Conservation (phyloP, 2,113 vertebrate genomes). For the Daboia siamensis region DNA sequence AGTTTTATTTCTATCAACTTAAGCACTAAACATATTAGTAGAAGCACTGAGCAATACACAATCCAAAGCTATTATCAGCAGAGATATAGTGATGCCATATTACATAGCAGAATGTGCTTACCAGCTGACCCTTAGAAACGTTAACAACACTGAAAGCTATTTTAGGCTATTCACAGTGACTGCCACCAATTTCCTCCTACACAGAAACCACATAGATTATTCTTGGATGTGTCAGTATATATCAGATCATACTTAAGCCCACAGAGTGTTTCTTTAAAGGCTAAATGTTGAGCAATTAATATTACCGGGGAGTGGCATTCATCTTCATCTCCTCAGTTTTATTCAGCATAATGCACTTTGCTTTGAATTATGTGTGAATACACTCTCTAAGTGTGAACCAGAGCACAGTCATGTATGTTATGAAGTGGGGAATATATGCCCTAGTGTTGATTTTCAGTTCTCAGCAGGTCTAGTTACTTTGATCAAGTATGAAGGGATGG, state of each 20-base stretch:
- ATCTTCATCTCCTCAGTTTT: not conserved
- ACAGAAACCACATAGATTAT: slow-evolving; percentile 3
- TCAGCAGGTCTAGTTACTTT: not conserved
- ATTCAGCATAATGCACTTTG: not conserved
- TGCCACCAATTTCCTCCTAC: not conserved
- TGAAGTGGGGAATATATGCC: not conserved
- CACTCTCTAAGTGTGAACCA: not conserved
- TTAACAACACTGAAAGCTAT: not conserved
- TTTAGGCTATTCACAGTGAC: not conserved
- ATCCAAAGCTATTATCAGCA: not conserved
- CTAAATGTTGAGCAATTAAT: slow-evolving; percentile 56
- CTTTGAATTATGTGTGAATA: not conserved
- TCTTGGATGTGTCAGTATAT: slow-evolving; percentile 22
- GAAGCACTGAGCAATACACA: not conserved
- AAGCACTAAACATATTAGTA: not conserved
- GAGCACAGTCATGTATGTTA: not conserved
- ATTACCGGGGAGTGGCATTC: slow-evolving; percentile 30
- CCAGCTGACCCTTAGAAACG: not conserved
- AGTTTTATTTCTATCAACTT: not conserved
- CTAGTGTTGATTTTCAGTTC: not conserved
- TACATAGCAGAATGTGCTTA: not conserved
- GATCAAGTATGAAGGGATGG: not conserved
- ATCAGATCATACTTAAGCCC: slow-evolving; percentile 34
- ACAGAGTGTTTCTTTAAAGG: slow-evolving; percentile 17
- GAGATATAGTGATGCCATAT: not conserved